A percentile compares a stretch with the other conserved stretches of the same genome.
Evolutionary conservation across 2,888 invertebrate species (phyloP).

Genomic region (Orthosia incerta): DNA sequence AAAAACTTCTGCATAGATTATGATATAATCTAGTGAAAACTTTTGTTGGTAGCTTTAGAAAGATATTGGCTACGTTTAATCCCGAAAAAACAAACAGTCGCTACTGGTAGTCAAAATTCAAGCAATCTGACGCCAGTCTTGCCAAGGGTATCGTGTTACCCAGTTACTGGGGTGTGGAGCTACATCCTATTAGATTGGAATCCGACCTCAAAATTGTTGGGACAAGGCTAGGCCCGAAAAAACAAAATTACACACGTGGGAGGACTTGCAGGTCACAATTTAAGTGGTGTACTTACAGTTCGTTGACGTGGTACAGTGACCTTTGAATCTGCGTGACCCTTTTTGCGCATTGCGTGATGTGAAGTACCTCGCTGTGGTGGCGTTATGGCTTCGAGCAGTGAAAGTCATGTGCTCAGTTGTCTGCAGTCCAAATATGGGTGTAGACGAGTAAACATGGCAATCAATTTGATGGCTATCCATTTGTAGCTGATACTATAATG

Average conservation of each 20-base stretch:
- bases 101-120: too few species aligned
- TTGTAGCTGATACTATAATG: background rate
- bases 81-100: background rate
- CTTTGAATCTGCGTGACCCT: conserved; percentile 50
- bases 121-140: too few species aligned
- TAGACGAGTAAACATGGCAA: conserved; percentile 7
- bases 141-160: too few species aligned
- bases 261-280: background rate
- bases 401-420: conserved; percentile 38
- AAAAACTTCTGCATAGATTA: background rate
- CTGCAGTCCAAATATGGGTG: conserved; percentile 14
- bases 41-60: background rate
- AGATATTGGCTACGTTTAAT: background rate
- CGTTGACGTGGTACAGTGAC: conserved; percentile 49
- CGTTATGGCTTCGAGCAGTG: conserved; percentile 37
- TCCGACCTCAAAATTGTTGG: too few species aligned
- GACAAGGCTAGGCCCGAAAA: too few species aligned
- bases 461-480: background rate
- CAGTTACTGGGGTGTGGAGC: too few species aligned
- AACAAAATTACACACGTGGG: background rate
- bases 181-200: too few species aligned
- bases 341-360: conserved; percentile 58
- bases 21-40: background rate
- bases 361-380: conserved; percentile 30
- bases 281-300: conserved; percentile 21